Evolutionary conservation across 2,888 invertebrate species (phyloP), one percentile per base, ranked within the genome.

Genomic region (Tromatobia lineatoria): DNA sequence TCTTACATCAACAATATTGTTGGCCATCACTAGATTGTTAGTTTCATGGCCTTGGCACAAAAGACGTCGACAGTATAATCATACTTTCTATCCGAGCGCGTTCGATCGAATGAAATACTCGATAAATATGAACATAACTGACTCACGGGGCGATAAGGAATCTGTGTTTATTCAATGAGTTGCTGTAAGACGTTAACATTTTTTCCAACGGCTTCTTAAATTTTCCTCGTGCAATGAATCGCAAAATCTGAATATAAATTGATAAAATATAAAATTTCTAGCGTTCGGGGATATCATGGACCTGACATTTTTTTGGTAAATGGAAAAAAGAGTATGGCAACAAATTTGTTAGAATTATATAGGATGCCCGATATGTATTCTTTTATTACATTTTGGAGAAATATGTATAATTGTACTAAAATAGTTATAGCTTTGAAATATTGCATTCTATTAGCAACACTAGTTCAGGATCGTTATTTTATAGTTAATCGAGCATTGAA

Each of bases 11-110:
- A 57, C 11, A 42, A 38, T 42, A 57, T 57, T 42, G 57, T 57
- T 42, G 8, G 38, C 1, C 34, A 52, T 70, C 54, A 18, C 29
- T 74, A 80, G 71, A 81, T 64, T 74, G 67, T 61, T 23, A 50
- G 47, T 73, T 77, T 69, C 34, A 57, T 42, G 66, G 54, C 81
- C 74, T 74, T 77, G 74, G 83, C 74, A 64, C 34, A 57, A 80
- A 71, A 73, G 57, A 76, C 47, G 61, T 34, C 38, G 38, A 42
- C 11, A 23, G 47, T 18, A 47, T 38, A 67, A 80, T 73, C 57
- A 66, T 42, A 82, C 71, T 73, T 61, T 70, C 77, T 77, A 67
- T 69, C 74, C 52, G 18, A 29, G 20, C 57, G 29, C 42, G 38
- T 25, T 38, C 59, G 54, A 66, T 29, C 38, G 23, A 50, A 29